A percentile compares a stretch with the other conserved stretches of the same genome.
phyloP scores from a whole-genome alignment of 2,888 invertebrate species.

The Acanthosepion esculentum region DNA sequence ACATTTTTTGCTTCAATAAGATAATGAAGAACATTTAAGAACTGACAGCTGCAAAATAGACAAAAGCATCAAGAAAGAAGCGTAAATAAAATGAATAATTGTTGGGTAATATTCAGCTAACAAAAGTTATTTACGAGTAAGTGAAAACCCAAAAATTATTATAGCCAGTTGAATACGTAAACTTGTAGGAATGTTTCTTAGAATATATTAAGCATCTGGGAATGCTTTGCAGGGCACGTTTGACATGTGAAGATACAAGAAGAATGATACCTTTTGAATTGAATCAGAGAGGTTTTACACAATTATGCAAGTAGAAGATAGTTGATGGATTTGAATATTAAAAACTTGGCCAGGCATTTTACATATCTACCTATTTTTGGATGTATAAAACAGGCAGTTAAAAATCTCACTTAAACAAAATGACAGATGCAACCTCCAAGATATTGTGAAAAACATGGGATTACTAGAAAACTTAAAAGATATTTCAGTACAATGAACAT shows the following conservation, averaged over 20 bases:
- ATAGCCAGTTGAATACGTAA: neutral
- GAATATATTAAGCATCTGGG: neutral
- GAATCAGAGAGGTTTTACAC: neutral
- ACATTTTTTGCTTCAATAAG: neutral
- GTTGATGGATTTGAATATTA: constrained; percentile 33
- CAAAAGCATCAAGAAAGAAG: neutral
- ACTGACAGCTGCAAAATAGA: neutral
- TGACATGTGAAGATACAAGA: neutral
- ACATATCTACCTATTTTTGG: too few relatives aligned
- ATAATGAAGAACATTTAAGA: neutral
- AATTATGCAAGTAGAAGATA: neutral
- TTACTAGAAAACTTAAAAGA: neutral
- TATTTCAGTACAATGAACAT: neutral
- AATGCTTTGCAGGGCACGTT: neutral
- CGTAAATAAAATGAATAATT: neutral
- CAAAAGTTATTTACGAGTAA: neutral
- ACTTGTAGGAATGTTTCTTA: neutral
- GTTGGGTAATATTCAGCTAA: neutral
- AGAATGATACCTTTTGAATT: neutral
- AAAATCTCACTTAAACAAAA: neutral
- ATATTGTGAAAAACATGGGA: neutral
- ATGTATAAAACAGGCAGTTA: neutral
- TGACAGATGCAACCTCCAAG: neutral
- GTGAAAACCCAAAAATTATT: neutral
- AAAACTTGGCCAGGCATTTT: neutral